A percentile compares a stretch with the other conserved stretches of the same genome.
These are phyloP conservation scores for Trichomycterus rosablanca DNA, from an alignment of 2,113 vertebrate species.

Conservation along the genomic window DNA sequence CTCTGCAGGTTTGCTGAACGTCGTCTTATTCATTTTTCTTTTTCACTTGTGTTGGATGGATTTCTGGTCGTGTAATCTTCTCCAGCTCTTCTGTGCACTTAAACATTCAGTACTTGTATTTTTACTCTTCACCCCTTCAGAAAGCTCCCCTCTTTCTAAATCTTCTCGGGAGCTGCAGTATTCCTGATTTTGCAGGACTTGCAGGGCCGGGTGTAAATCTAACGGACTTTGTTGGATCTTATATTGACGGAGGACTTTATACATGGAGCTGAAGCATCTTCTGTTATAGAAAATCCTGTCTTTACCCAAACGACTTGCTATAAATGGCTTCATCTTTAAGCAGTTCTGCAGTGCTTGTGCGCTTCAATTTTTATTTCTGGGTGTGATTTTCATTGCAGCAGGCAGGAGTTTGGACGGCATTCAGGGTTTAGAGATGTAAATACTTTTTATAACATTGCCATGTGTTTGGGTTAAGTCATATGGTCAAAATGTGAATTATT, in stretches of 20 bases:
- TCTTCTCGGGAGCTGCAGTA: not conserved
- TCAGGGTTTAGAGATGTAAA: constrained; percentile 44
- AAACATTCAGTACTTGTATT: constrained; percentile 2
- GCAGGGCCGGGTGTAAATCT: not conserved
- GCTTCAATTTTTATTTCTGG: not conserved
- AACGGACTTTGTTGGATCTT: not conserved
- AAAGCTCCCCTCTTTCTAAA: not conserved
- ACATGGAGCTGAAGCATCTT: not conserved
- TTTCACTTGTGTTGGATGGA: constrained; percentile 29
- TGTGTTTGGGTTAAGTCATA: constrained; percentile 48
- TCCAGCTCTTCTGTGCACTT: constrained; percentile 10
- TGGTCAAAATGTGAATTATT: constrained; percentile 52
- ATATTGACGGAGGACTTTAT: not conserved
- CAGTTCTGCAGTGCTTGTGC: not conserved
- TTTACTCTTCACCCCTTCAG: not conserved
- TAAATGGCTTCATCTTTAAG: not conserved
- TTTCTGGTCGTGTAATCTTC: constrained; percentile 23
- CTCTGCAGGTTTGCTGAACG: constrained; percentile 67
- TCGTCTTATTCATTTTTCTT: not conserved
- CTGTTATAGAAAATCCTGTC: not conserved
- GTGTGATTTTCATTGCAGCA: not conserved
- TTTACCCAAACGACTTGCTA: not conserved
- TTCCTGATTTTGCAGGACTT: not conserved
- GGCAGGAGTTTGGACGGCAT: constrained; percentile 16
- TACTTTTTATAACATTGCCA: constrained; percentile 42